These are phyloP conservation scores for Julus scanicus DNA, from an alignment of 2,888 invertebrate species.

Conservation along the genomic window DNA sequence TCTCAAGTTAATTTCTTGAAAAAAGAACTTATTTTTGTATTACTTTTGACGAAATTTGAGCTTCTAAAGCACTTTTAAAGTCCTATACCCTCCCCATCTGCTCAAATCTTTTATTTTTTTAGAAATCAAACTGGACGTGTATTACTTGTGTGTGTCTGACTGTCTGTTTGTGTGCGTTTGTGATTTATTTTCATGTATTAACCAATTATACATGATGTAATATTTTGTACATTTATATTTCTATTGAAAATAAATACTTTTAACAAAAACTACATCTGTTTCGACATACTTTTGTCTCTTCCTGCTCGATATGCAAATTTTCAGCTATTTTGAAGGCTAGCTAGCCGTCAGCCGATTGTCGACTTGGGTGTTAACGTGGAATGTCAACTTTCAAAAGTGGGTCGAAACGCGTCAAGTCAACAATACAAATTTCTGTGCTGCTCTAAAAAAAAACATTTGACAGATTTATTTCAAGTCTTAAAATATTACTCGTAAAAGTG, in stretches of 20 bases:
- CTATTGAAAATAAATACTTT: slow-evolving; percentile 51
- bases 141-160: not conserved
- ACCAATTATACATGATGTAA: slow-evolving; percentile 49
- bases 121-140: slow-evolving; percentile 22
- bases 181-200: slow-evolving; percentile 48
- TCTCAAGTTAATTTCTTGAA: not conserved
- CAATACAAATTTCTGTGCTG: not conserved
- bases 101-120: not conserved
- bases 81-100: not conserved
- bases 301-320: not conserved
- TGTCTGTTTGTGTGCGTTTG: slow-evolving; percentile 18
- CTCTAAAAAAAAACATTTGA: no score
- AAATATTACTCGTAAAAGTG: not conserved
- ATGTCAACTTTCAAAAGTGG: not conserved
- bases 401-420: not conserved
- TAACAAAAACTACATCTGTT: slow-evolving; percentile 41
- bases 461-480: not conserved
- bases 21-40: not conserved
- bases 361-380: not conserved
- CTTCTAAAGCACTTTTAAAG: not conserved
- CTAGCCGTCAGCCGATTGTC: not conserved
- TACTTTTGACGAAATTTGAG: not conserved
- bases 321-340: not conserved
- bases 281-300: not conserved
- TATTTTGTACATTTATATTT: slow-evolving; percentile 50